Evolutionary conservation across 1,140 invertebrate species (phyloP), one percentile per base, ranked within the genome.

Genomic region (Brachionus plicatilis): DNA sequence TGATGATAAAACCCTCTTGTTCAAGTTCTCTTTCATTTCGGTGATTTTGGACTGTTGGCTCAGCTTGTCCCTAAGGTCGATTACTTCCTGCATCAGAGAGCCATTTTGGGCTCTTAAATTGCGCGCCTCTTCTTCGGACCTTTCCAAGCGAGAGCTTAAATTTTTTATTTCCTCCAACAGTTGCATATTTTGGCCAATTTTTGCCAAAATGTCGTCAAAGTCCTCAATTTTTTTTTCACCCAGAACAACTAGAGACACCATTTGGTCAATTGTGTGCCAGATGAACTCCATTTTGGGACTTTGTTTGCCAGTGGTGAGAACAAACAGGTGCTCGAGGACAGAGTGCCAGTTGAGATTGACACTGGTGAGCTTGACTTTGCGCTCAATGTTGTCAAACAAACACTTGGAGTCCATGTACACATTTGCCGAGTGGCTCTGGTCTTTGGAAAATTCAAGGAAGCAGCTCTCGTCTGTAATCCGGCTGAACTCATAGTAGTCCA

Each of bases 401-500:
- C 27, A 50, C 27, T 76, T 47, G 2, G 72, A 47, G 29, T 76
- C 33, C 20, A 50, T 50, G 11, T 47, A 53, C 27, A 29, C 43
- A n/a, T 76, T 76, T 24, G 43, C 20, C 20, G 24, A 50, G 20
- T 47, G 7, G 17, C 50, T 24, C 8, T 37, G 12, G 20, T 76
- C 72, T 50, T 76, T 76, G 20, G 43, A 47, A 12, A 76, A 50
- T 50, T 76, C 72, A 14, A 76, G 29, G 50, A 50, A 76, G 47
- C 72, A 76, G 14, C 43, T 76, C 20, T 76, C 72, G 29, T 76
- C 72, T 9, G 72, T 76, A 3, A 76, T 76, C 4, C 72, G 43
- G 20, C 72, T 76, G 45, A 27, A 76, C 27, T 76, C 72, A 14
- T 76, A 76, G 47, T 29, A 76, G 47, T 76, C 72, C 27, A 76